These are phyloP conservation scores for Ormyrus nitidulus DNA, from an alignment of 2,888 invertebrate genomes.

Conservation along the genomic window DNA sequence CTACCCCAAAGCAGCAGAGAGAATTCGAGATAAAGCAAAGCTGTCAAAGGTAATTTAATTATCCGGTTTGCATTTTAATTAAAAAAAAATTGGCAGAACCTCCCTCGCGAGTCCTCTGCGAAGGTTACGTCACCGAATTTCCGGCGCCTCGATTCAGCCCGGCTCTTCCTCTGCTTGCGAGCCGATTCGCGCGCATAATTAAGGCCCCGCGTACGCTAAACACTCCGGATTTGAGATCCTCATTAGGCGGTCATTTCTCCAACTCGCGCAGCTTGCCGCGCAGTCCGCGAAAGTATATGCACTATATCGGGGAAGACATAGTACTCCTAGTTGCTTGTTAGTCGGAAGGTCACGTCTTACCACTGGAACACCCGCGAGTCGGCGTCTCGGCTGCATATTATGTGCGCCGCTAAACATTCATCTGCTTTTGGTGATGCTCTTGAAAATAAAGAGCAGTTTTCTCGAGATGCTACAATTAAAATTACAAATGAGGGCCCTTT, in stretches of 20 bases:
- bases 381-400: neutral
- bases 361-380: neutral
- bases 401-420: neutral
- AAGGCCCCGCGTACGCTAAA: neutral
- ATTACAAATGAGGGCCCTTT: no score
- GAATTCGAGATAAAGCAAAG: no score
- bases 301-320: neutral
- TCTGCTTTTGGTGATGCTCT: conserved; percentile 6
- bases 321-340: conserved; percentile 15
- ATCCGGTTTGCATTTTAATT: no score
- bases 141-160: no score
- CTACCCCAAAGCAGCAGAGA: no score
- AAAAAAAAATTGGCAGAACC: no score
- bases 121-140: no score
- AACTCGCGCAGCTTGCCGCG: neutral
- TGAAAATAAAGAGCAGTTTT: neutral
- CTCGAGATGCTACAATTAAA: no score
- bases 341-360: conserved; percentile 12
- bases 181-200: conserved; percentile 30
- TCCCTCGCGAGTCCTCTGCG: no score
- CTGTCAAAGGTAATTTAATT: no score
- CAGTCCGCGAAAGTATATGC: neutral
- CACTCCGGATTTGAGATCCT: conserved; percentile 23
- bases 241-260: conserved; percentile 30
- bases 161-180: neutral